phyloP scores from a whole-genome alignment of 1,140 invertebrate species.

The Bilobella aurantiaca region DNA sequence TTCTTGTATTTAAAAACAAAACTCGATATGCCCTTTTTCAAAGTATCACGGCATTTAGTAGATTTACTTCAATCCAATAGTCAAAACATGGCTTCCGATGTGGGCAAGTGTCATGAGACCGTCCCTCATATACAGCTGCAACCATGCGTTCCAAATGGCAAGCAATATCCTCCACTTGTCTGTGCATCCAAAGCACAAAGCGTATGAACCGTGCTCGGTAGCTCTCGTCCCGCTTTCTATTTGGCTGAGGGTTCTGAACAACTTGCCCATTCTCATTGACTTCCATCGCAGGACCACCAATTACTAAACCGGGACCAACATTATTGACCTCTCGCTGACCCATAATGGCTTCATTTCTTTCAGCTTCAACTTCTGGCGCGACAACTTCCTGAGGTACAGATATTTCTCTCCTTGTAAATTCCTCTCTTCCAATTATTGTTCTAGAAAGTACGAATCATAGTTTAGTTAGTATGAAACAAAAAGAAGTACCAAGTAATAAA shows the following conservation, averaged over 20 bases:
- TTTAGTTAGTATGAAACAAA: too few species aligned
- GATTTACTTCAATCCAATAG: constrained; percentile 29
- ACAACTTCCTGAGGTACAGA: not conserved
- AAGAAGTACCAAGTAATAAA: too few species aligned
- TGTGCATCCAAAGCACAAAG: constrained; percentile 34
- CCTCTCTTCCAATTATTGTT: not conserved
- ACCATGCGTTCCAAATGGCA: constrained; percentile 34
- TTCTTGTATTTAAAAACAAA: too few species aligned
- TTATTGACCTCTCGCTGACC: constrained; percentile 11
- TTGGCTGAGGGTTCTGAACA: constrained; percentile 3
- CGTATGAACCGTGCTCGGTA: constrained; percentile 29
- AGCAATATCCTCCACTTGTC: constrained; percentile 32
- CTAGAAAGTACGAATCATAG: too few species aligned
- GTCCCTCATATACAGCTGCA: constrained; percentile 26
- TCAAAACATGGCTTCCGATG: constrained; percentile 32
- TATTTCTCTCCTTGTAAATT: not conserved
- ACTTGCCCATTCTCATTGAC: constrained; percentile 14
- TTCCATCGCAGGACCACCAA: constrained; percentile 13
- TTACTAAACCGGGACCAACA: constrained; percentile 6
- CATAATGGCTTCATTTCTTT: constrained; percentile 10
- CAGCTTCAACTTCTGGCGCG: constrained; percentile 2
- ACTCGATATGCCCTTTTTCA: too few species aligned
- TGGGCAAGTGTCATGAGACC: constrained; percentile 30
- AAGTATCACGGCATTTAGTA: not conserved
- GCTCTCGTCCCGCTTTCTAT: constrained; percentile 22